Evolutionary conservation across 1,140 invertebrate genomes (phyloP).

Genomic region (Agrilus planipennis): DNA sequence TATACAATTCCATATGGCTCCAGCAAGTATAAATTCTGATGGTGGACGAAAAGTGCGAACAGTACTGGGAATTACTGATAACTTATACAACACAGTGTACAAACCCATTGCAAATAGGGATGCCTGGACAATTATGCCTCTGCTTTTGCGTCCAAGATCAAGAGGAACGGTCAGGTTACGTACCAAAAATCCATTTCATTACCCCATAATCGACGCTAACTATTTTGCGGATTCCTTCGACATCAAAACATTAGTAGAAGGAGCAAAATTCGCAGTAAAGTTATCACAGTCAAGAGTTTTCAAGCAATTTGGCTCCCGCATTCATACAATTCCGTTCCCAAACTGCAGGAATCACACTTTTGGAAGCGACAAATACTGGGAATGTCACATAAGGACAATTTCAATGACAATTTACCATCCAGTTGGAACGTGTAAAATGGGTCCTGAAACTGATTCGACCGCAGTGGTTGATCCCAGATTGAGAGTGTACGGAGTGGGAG

Average conservation of each 20-base stretch:
- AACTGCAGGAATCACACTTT: slow-evolving; percentile 65
- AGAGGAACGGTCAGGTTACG: slow-evolving; percentile 61
- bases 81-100: slow-evolving; percentile 66
- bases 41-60: slow-evolving; percentile 60
- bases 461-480: slow-evolving; percentile 75
- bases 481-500: slow-evolving; percentile 61
- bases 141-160: slow-evolving; percentile 67
- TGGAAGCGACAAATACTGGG: slow-evolving; percentile 67
- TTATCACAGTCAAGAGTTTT: slow-evolving; percentile 66
- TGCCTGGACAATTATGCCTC: slow-evolving; percentile 72
- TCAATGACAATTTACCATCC: slow-evolving; percentile 82
- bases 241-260: slow-evolving; percentile 65
- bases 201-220: slow-evolving; percentile 79
- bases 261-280: slow-evolving; percentile 60
- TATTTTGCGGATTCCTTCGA: slow-evolving; percentile 72
- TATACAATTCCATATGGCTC: slow-evolving; percentile 78
- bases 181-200: slow-evolving; percentile 69
- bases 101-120: slow-evolving; percentile 53
- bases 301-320: slow-evolving; percentile 62
- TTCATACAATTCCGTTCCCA: slow-evolving; percentile 61
- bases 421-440: slow-evolving; percentile 75
- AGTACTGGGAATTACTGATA: slow-evolving; percentile 70
- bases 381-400: slow-evolving; percentile 72
- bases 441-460: slow-evolving; percentile 54
- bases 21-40: slow-evolving; percentile 72